phyloP scores from a whole-genome alignment of 37 sponge, comb jelly and placozoan species.

The Bolinopsis microptera region DNA sequence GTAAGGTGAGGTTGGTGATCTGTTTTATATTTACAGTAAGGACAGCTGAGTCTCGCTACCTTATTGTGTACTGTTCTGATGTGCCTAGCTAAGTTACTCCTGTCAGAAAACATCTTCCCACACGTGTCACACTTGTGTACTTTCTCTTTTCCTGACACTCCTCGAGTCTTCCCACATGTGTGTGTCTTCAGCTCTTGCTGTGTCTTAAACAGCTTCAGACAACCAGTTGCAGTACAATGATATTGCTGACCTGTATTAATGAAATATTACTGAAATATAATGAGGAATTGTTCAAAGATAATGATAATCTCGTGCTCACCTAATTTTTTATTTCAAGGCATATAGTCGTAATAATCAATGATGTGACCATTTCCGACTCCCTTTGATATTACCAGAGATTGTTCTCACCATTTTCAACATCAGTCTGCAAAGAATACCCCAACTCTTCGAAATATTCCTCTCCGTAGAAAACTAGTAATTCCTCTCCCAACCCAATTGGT shows the following conservation, averaged over 20 bases:
- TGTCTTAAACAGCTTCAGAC: not conserved
- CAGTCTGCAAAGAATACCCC: too few species aligned
- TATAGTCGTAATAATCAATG: not conserved
- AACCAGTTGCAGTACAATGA: not conserved
- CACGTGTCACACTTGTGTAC: not conserved
- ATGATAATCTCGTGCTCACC: not conserved
- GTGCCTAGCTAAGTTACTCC: not conserved
- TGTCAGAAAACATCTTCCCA: not conserved
- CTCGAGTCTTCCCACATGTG: not conserved
- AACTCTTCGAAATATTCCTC: too few species aligned
- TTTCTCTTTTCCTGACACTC: not conserved
- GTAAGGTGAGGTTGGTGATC: not conserved
- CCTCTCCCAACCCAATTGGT: too few species aligned
- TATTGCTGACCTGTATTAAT: not conserved
- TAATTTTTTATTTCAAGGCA: not conserved
- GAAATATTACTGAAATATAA: not conserved
- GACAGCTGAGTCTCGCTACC: not conserved
- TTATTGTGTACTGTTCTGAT: slow-evolving; percentile 14
- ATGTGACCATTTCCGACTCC: too few species aligned
- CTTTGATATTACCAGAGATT: too few species aligned
- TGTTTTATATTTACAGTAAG: not conserved
- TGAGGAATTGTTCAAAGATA: not conserved
- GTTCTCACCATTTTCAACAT: too few species aligned
- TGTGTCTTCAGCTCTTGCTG: not conserved
- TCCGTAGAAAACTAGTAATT: too few species aligned